Evolutionary conservation across 1,140 invertebrate genomes (phyloP).

Genomic region (Drosophila baimaii): DNA sequence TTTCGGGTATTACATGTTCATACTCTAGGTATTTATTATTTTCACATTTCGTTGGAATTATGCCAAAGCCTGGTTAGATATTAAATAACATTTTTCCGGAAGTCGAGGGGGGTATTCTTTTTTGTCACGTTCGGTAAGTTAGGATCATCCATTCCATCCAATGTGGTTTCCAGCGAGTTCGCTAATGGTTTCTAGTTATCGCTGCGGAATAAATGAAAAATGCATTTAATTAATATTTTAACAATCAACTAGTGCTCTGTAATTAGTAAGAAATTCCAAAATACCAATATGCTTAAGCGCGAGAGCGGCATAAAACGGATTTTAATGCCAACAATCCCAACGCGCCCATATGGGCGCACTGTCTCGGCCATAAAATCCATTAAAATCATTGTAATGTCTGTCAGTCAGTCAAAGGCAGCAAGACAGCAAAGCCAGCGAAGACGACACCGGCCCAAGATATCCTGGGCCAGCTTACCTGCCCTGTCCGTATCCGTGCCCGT

Average conservation of each 20-base stretch:
- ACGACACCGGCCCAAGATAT: conserved; percentile 26
- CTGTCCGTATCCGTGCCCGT: conserved; percentile 7
- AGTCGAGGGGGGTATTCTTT: background rate
- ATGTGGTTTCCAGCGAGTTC: conserved; percentile 10
- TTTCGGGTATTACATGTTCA: conserved; percentile 33
- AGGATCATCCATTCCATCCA: conserved; percentile 18
- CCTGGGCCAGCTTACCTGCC: conserved; percentile 57
- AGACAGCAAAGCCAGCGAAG: conserved; percentile 52
- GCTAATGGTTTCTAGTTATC: conserved; percentile 56
- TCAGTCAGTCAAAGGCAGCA: conserved; percentile 60
- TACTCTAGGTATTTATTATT: conserved; percentile 20
- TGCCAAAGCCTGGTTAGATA: conserved; percentile 29
- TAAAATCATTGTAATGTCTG: conserved; percentile 82
- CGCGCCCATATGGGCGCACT: conserved; percentile 72
- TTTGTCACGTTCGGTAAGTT: conserved; percentile 4
- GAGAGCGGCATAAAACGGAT: conserved; percentile 56
- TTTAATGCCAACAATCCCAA: conserved; percentile 55
- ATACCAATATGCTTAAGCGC: conserved; percentile 60
- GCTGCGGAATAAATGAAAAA: conserved; percentile 41
- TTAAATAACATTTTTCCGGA: conserved; percentile 37
- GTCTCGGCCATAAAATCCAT: conserved; percentile 74
- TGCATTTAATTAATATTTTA: conserved; percentile 28
- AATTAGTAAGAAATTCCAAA: conserved; percentile 56
- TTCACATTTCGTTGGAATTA: conserved; percentile 30
- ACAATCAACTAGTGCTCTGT: conserved; percentile 18